phyloP scores from a whole-genome alignment of 2,113 vertebrate species.

The Bothrops jararaca region DNA sequence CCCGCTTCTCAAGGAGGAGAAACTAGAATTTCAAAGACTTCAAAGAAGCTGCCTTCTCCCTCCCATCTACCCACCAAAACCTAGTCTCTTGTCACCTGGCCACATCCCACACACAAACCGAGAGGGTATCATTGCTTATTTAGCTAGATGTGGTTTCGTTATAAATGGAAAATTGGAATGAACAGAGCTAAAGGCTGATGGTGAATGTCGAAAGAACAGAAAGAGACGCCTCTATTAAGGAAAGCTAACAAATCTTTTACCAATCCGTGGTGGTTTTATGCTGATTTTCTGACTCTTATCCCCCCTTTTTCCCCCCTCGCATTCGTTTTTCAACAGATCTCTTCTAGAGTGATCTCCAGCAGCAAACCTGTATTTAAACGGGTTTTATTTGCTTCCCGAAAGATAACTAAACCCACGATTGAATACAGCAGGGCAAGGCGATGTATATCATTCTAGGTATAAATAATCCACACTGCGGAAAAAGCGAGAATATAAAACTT shows the following conservation, averaged over 20 bases:
- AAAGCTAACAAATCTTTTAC: neutral
- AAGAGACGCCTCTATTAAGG: neutral
- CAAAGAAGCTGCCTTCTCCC: neutral
- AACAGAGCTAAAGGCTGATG: neutral
- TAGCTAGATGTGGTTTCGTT: neutral
- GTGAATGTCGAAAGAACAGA: neutral
- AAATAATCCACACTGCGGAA: neutral
- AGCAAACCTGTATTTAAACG: neutral
- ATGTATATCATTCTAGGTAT: neutral
- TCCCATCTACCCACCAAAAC: neutral
- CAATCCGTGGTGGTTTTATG: neutral
- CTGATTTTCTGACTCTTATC: neutral
- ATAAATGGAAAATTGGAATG: neutral
- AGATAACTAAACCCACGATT: neutral
- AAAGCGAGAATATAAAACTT: neutral
- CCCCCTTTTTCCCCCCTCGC: too few relatives aligned
- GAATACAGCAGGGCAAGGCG: neutral
- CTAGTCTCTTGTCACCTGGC: neutral
- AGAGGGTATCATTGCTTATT: neutral
- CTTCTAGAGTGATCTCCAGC: neutral
- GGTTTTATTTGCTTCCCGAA: neutral
- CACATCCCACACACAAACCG: neutral
- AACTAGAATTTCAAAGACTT: neutral
- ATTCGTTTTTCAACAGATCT: neutral
- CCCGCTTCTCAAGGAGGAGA: neutral